Evolutionary conservation across 1,140 invertebrate genomes (phyloP).

Genomic region (Drosophila tani): DNA sequence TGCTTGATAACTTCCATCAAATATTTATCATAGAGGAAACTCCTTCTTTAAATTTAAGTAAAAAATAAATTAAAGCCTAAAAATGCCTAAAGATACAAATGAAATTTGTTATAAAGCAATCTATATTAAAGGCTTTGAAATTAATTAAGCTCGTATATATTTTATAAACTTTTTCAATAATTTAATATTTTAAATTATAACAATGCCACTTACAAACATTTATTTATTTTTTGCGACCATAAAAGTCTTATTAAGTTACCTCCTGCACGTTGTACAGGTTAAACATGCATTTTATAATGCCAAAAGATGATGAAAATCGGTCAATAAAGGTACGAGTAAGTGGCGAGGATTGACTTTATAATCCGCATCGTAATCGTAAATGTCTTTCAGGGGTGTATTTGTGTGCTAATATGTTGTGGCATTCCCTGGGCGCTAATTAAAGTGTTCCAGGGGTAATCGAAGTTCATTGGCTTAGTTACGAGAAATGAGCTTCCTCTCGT

Average conservation of each 20-base stretch:
- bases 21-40: too few relatives aligned
- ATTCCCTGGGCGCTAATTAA: neutral
- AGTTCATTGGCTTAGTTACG: conserved; percentile 40
- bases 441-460: conserved; percentile 7
- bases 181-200: neutral
- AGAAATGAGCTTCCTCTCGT: neutral
- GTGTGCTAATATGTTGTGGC: conserved; percentile 20
- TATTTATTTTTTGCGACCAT: neutral
- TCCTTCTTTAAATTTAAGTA: too few relatives aligned
- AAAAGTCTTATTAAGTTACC: neutral
- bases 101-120: too few relatives aligned
- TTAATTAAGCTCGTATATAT: too few relatives aligned
- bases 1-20: too few relatives aligned
- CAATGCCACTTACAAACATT: too few relatives aligned
- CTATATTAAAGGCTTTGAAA: too few relatives aligned
- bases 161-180: neutral
- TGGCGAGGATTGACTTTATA: conserved; percentile 16
- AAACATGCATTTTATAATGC: conserved; percentile 21
- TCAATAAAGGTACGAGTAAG: conserved; percentile 1
- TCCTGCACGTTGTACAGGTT: neutral
- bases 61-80: too few relatives aligned
- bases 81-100: too few relatives aligned
- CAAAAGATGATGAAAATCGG: conserved; percentile 39
- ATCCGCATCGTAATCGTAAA: conserved; percentile 11
- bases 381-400: neutral